Evolutionary conservation across 2,113 vertebrate genomes (phyloP), one percentile per base, ranked within the genome.

Genomic region (Athene noctua): DNA sequence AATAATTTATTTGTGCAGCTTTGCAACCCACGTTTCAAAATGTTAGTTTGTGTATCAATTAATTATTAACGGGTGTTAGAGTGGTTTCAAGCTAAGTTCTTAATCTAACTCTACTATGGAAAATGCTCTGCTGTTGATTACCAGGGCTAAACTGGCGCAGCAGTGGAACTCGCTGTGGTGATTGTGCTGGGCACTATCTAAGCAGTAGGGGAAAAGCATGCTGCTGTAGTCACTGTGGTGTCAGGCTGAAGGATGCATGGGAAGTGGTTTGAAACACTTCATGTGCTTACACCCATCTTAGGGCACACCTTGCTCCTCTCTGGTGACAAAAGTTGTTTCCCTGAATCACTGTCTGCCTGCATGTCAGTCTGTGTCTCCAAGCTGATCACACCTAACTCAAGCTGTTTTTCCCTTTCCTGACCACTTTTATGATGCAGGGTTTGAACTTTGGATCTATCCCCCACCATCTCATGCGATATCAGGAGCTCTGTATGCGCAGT

Each of bases 191-290:
- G 22, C 11, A 2, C 38, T 63, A 9, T 15, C 13, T 13, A 15
- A 62, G 42, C 22, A 13, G 44, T 7, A 30, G 14, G 27, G 22
- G 13, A 30, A 36, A 23, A 57, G 14, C 9, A 3, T 38, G 27
- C 54, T 5, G 1, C 29, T 52, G 27, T 22, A 29, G 30, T 59
- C 0, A 1, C 42, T 70, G 49, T 27, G n/a, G 21, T 47, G 36
- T 25, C 36, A 49, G 57, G 44, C 34, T 52, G 63, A 77, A 57
- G 29, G 44, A 25, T 2, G 5, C 14, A 2, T 0, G 0, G 23
- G 65, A 62, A 15, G 25, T 17, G 44, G 5, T 71, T 36, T 57
- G 66, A 67, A 73, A 51, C 2, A 2, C 32, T 36, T 8, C 17
- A 27, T 38, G 65, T 36, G 27, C 11, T 49, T 44, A 38, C 19